Evolutionary conservation across 92 coral and sea anemone species (phyloP).

Genomic region (Virgularia gustaviana): DNA sequence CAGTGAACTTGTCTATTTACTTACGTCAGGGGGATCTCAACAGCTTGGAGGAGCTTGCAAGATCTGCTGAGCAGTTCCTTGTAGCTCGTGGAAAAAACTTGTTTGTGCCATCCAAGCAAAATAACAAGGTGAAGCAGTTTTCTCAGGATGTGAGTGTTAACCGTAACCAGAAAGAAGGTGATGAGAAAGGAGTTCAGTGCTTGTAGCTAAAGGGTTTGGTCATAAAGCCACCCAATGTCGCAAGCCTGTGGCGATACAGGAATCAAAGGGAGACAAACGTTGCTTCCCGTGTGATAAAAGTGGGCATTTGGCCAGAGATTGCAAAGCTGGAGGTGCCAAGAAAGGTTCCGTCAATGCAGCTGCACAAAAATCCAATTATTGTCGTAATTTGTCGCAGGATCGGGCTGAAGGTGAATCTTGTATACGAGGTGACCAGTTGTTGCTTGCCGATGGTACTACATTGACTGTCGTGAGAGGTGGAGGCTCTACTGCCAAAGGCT

Average conservation of each 20-base stretch:
- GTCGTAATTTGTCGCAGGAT: no score
- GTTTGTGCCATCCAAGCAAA: neutral
- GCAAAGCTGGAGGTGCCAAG: neutral
- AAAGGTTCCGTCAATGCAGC: conserved; percentile 1
- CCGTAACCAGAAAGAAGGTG: neutral
- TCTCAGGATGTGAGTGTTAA: neutral
- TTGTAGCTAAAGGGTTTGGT: conserved; percentile 23
- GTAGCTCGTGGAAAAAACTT: conserved; percentile 7
- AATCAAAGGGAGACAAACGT: conserved; percentile 11
- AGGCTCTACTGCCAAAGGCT: neutral
- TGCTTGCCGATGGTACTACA: neutral
- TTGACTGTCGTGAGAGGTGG: conserved; percentile 4
- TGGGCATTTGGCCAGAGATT: conserved; percentile 15
- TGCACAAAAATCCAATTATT: neutral
- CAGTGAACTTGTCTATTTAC: conserved; percentile 43
- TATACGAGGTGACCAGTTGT: neutral
- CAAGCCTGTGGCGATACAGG: neutral
- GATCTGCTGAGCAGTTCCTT: conserved; percentile 37
- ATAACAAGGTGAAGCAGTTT: neutral
- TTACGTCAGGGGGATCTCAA: conserved; percentile 42
- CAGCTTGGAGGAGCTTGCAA: conserved; percentile 12
- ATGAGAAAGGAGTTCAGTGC: conserved; percentile 3
- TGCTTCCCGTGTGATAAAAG: conserved; percentile 10
- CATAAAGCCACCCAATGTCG: conserved; percentile 47
- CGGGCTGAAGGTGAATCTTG: neutral